Percentiles rank a stretch among this genome's conserved stretches.
Conservation (phyloP, 2,888 invertebrate species). For the Pristionchus entomophagus region DNA sequence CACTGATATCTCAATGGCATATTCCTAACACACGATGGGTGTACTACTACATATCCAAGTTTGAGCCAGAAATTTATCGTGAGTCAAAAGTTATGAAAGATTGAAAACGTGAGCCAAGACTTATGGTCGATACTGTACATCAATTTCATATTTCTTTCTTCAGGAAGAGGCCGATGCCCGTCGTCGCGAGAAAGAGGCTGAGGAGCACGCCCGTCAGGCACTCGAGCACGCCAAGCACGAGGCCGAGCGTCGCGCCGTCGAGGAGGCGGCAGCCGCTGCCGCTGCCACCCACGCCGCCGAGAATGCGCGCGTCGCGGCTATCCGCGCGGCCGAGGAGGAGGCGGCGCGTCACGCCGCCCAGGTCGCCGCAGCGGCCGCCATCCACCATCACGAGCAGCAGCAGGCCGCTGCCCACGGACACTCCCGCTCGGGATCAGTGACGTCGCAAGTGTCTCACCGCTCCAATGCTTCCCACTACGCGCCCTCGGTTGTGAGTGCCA, state of each 20-base stretch:
- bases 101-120: too few relatives aligned
- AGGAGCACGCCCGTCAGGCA: background rate
- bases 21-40: too few relatives aligned
- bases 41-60: too few relatives aligned
- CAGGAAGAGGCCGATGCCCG: background rate
- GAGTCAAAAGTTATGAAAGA: too few relatives aligned
- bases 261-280: background rate
- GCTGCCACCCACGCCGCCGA: background rate
- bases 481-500: too few relatives aligned
- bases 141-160: background rate
- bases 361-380: background rate
- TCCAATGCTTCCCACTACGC: background rate
- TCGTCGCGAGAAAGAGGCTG: slow-evolving; percentile 35
- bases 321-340: slow-evolving; percentile 7
- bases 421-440: slow-evolving; percentile 5
- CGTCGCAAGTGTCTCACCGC: background rate
- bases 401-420: slow-evolving; percentile 12
- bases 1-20: too few relatives aligned
- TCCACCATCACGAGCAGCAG: slow-evolving; percentile 33
- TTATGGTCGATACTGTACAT: too few relatives aligned
- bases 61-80: too few relatives aligned
- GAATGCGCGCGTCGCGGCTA: background rate
- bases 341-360: background rate
- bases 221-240: background rate
- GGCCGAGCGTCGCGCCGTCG: slow-evolving; percentile 16